Base-by-base conservation (phyloP, 2,888 invertebrate genomes). In the Tetranychus truncatus region DNA sequence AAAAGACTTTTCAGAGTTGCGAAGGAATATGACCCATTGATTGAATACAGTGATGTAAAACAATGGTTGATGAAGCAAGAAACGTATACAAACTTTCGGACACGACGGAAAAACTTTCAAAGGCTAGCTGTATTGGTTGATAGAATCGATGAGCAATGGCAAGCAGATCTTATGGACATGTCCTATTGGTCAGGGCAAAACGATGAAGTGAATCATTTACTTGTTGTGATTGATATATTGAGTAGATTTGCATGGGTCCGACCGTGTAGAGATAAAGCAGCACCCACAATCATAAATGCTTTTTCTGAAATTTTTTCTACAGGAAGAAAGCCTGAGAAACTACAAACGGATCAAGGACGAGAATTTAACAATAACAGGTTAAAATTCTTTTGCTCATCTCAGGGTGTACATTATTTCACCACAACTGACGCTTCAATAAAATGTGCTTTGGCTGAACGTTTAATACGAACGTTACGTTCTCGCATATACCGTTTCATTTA, bases 381-480 rank as follows among this genome's bases (percentile, higher is more conserved):
- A 0, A 79, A 79, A 69, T 55, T 21, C 9, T 71, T 78, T 45
- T 18, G 66, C 45, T 1, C 4, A 2, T 66, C 46, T 5, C 18
- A 74, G 15, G 69, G 66, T 6, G 34, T 74, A 6, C 45, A 77
- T 67, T 79, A 77, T 76, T 79, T 79, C 46, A 66, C 45, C 0
- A 78, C 78, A 5, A 79, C 79, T 4, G 76, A 78, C 75, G 78
- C 78, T 6, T 80, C 80, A 66, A 78, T 79, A 8, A 81, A 82
- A 77, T 80, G 80, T 1, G 76, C 78, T 5, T 76, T 81, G 6
- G 79, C 79, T 1, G 81, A 82, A 77, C 74, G 81, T 5, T 80
- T 80, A 9, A 80, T 80, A 76, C 74, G 80, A 74, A 67, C 67
- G 1, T 21, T 67, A 81, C 80, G 7, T 71, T 81, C 18, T 81